phyloP scores from a whole-genome alignment of 2,113 vertebrate species.

The Periophthalmus modestus region DNA sequence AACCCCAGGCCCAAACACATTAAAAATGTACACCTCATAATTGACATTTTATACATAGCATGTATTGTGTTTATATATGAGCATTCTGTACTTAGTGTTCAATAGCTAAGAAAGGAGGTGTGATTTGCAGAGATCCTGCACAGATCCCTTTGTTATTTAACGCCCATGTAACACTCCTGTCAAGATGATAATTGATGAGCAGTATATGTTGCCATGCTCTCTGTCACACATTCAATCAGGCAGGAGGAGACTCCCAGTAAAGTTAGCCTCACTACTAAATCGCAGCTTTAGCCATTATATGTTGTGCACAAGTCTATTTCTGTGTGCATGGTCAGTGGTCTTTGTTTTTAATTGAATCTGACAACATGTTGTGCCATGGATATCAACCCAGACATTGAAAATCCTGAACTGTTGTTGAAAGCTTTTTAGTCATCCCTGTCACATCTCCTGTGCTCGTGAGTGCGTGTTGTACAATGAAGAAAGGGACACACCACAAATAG shows the following conservation, averaged over 20 bases:
- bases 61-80: too few species aligned
- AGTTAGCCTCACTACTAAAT: neutral
- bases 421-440: neutral
- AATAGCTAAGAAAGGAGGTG: too few species aligned
- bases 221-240: slow-evolving; percentile 25
- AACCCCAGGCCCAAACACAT: too few species aligned
- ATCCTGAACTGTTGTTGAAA: slow-evolving; percentile 19
- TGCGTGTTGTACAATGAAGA: slow-evolving; percentile 32
- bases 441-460: slow-evolving; percentile 19
- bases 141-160: too few species aligned
- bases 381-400: slow-evolving; percentile 13
- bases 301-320: neutral
- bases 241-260: slow-evolving; percentile 11
- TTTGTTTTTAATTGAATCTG: neutral
- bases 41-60: too few species aligned
- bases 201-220: slow-evolving; percentile 10
- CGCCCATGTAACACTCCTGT: too few species aligned
- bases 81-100: too few species aligned
- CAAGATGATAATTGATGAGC: too few species aligned
- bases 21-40: too few species aligned
- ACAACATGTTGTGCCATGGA: slow-evolving; percentile 18
- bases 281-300: neutral
- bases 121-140: too few species aligned
- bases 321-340: neutral
- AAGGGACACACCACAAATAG: slow-evolving; percentile 45